Evolutionary conservation across 1,140 invertebrate genomes (phyloP), one percentile per base, ranked within the genome.

Genomic region (Sitobion miscanthi): DNA sequence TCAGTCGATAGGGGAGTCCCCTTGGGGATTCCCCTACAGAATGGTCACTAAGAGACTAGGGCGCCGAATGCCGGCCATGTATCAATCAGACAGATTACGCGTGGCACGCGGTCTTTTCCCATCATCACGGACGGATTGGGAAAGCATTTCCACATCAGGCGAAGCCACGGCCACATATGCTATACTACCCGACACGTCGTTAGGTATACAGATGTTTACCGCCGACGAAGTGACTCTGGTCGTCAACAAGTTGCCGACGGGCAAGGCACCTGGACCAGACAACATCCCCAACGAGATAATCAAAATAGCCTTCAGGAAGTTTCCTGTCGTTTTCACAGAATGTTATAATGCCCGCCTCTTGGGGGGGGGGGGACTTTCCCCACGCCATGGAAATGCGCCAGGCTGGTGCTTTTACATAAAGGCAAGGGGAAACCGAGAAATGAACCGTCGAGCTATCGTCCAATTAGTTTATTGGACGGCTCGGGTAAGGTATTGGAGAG

Each of bases 11-110:
- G 25, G 6, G 93, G 90, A n/a, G n/a, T n/a, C n/a, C 9, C 86
- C 69, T 1, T 90, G 93, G 93, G 62, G 93, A 17, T 25, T 62
- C 3, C 85, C 85, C 21, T 93, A 87, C 17, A 45, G n/a, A n/a
- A 30, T 89, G 57, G 93, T 93, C 0, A 90, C 54, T 1, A 90
- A 90, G 20, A 54, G 88, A 23, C 35, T 90, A 0, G 54, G 88
- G 2, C 85, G 85, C 11, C 45, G 85, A 1, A 0, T 3, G 0
- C 88, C 88, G 11, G 3, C 23, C 1, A 2, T 86, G 25, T 45
- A 86, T 2, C 45, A 6, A 23, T 14, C 23, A 9, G 9, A 1
- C 9, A n/a, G n/a, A n/a, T n/a, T n/a, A n/a, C 8, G n/a, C 11
- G 77, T 83, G 35, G 82, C 82, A 2, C 82, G 82, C 2, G 82